Evolutionary conservation across 2,888 invertebrate genomes (phyloP).

Genomic region (Mesochorus sp.): DNA sequence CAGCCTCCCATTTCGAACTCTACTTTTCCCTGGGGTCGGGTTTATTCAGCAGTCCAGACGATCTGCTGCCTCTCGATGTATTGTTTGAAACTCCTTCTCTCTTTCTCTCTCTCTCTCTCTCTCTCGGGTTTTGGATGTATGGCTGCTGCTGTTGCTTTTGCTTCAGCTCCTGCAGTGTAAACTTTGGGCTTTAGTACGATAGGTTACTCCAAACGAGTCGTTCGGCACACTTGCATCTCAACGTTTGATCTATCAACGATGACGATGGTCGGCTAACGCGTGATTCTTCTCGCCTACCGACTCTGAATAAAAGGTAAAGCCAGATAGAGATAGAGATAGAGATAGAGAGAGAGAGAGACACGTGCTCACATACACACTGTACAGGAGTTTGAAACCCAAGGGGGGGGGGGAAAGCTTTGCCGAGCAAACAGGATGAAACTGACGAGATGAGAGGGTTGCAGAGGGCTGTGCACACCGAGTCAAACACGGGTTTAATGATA

Average conservation of each 20-base stretch:
- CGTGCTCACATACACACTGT: neutral
- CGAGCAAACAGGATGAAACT: constrained; percentile 33
- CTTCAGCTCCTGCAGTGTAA: neutral
- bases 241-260: constrained; percentile 41
- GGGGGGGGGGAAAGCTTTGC: constrained; percentile 6
- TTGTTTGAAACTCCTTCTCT: constrained; percentile 22
- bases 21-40: neutral
- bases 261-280: neutral
- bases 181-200: neutral
- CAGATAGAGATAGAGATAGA: too few relatives aligned
- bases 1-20: neutral
- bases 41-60: constrained; percentile 41
- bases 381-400: neutral
- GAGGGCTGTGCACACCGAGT: constrained; percentile 25
- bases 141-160: too few relatives aligned
- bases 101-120: too few relatives aligned
- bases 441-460: constrained; percentile 17
- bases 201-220: constrained; percentile 13
- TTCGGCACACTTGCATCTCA: neutral
- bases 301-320: too few relatives aligned
- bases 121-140: too few relatives aligned
- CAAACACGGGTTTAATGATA: constrained; percentile 69
- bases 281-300: constrained; percentile 20
- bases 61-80: constrained; percentile 7
- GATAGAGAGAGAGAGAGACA: neutral